A percentile compares a stretch with the other conserved stretches of the same genome.
These are phyloP conservation scores for Corythornis madagascariensis DNA, from an alignment of 2,113 vertebrate species.

Conservation along the genomic window DNA sequence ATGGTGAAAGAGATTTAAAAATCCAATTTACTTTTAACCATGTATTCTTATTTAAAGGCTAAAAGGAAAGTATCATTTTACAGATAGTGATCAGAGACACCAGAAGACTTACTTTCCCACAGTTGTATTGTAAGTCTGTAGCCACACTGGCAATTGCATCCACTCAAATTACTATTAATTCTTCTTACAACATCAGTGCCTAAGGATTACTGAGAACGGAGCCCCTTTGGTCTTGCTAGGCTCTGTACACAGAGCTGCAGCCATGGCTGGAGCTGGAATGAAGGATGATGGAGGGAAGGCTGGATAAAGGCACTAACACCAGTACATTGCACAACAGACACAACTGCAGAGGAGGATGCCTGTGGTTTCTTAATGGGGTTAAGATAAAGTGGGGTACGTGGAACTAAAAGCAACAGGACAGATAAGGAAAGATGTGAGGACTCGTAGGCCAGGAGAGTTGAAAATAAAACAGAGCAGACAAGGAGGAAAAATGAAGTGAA, in stretches of 20 bases:
- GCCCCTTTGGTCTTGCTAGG: not conserved
- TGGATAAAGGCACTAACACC: not conserved
- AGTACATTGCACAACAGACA: not conserved
- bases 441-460: not conserved
- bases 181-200: not conserved
- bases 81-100: not conserved
- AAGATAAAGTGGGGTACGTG: not conserved
- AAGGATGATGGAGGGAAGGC: not conserved
- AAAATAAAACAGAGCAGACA: not conserved
- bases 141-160: not conserved
- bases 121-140: not conserved
- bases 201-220: not conserved
- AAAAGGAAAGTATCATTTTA: slow-evolving; percentile 19
- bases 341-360: not conserved
- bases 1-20: not conserved
- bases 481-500: slow-evolving; percentile 36
- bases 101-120: slow-evolving; percentile 2
- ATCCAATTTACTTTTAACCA: not conserved
- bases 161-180: slow-evolving; percentile 14
- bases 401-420: not conserved
- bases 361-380: not conserved
- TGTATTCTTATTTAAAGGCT: not conserved
- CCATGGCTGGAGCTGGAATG: not conserved
- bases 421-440: not conserved
- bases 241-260: not conserved